These are phyloP conservation scores for Cynopterus sphinx DNA, from an alignment of 2,797 vertebrate genomes.

Conservation along the genomic window DNA sequence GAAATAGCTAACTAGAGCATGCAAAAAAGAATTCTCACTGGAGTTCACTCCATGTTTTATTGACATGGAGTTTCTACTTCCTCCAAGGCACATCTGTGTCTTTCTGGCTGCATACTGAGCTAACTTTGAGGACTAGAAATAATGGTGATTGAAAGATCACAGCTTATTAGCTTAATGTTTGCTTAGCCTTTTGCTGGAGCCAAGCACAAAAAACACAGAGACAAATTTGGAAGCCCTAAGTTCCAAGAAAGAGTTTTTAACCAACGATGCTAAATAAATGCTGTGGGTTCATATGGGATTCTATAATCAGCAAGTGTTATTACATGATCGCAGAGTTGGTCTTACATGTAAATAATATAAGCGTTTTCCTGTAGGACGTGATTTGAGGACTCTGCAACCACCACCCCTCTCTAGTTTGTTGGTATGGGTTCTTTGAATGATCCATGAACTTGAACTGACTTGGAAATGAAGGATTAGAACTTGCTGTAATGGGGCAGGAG, in stretches of 20 bases:
- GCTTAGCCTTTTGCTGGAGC: conserved; percentile 62
- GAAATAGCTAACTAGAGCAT: not conserved
- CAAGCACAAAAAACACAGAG: conserved; percentile 67
- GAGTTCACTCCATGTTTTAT: conserved; percentile 42
- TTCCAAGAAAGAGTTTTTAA: conserved; percentile 68
- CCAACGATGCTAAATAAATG: conserved; percentile 42
- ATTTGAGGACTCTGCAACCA: not conserved
- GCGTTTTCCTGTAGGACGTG: not conserved
- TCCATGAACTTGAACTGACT: not conserved
- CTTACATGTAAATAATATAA: not conserved
- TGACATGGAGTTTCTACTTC: conserved; percentile 49
- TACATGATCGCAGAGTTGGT: not conserved
- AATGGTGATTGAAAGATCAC: conserved; percentile 75
- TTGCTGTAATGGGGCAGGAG: not conserved
- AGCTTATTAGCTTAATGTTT: conserved; percentile 73
- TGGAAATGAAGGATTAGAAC: not conserved
- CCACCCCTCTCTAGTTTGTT: not conserved
- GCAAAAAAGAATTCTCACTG: not conserved
- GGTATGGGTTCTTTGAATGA: not conserved
- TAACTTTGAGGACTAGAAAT: conserved; percentile 67
- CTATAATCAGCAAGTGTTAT: conserved; percentile 19
- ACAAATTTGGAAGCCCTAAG: conserved; percentile 57
- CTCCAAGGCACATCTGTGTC: conserved; percentile 22
- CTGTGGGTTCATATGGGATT: not conserved
- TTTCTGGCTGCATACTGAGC: conserved; percentile 57